Evolutionary conservation across 2,797 vertebrate species (phyloP), one percentile per base, ranked within the genome.

Genomic region (Sphaeramia orbicularis): DNA sequence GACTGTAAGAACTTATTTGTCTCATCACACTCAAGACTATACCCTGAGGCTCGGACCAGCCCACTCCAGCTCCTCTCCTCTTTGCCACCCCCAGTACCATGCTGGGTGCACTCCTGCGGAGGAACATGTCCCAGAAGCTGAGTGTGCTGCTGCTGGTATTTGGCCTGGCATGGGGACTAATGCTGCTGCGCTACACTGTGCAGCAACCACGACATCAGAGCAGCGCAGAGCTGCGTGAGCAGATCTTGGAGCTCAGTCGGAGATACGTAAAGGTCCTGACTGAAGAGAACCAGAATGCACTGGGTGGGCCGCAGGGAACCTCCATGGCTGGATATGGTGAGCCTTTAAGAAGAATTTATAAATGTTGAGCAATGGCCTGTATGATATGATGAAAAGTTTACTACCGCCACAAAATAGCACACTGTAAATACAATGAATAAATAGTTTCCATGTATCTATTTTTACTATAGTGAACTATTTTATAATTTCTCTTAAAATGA

Each of bases 281-380:
- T 12, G 96, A 97, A 83, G 98, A 99, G 93, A 98, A 97, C 89
- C 96, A 97, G 84, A 95, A 95, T 32, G 86, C 93, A 47, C 94
- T 95, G 19, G 94, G 89, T 4, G 91, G 95, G 6, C 94, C 92
- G 0, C 95, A 95, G 66, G 97, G 95, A 48, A 94, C 95, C 32
- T 96, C 97, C 47, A 94, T 99, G 96, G 95, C 96, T 55, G 97
- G 98, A 90, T 98, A 98, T 51, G 97, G 98, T 99, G 94, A 95
- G 64, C 15, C 24, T 54, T 60, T 59, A 24, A 24, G 4, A 24
- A 24, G 21, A 24, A 24, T 24, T 24, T 24, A 24, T 24, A 24
- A 24, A 24, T 24, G 21, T 21, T 24, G 2, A 24, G 21, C n/a
- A n/a, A n/a, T n/a, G n/a, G n/a, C 21, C 21, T 24, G 4, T 24